These are phyloP conservation scores for Echinarachnius parma DNA, from an alignment of 53 echinoderm and acorn worm species.

Conservation along the genomic window DNA sequence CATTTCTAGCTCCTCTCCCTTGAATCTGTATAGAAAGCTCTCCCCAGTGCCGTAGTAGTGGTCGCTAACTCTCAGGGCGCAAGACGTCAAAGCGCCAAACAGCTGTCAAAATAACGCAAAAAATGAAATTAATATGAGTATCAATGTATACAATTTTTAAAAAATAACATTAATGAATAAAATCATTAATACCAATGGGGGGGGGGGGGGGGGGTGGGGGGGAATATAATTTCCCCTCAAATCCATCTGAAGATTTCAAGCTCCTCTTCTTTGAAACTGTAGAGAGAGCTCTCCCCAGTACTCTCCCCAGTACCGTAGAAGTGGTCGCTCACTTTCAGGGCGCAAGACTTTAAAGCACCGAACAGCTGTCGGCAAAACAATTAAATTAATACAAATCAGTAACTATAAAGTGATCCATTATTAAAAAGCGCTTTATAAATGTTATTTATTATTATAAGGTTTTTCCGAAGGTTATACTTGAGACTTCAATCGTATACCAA, in stretches of 20 bases:
- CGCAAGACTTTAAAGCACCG: slow-evolving; percentile 77
- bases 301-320: slow-evolving; percentile 98
- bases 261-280: slow-evolving; percentile 62
- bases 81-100: slow-evolving; percentile 81
- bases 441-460: too few species aligned
- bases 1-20: slow-evolving; percentile 57
- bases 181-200: too few species aligned
- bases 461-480: too few species aligned
- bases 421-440: too few species aligned
- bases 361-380: slow-evolving; percentile 61
- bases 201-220: too few species aligned
- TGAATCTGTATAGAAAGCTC: slow-evolving; percentile 88
- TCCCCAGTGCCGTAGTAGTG: slow-evolving; percentile 98
- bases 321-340: slow-evolving; percentile 85
- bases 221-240: too few species aligned
- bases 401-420: background rate
- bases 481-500: too few species aligned
- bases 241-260: slow-evolving; percentile 78
- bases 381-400: background rate
- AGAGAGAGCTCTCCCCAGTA: too few species aligned
- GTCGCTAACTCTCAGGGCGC: slow-evolving; percentile 86
- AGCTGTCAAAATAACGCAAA: slow-evolving; percentile 52
- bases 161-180: too few species aligned
- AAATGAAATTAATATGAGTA: background rate
- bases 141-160: too few species aligned